Evolutionary conservation across 2,797 vertebrate genomes (phyloP), one percentile per base, ranked within the genome.

Genomic region (Acanthopagrus latus): DNA sequence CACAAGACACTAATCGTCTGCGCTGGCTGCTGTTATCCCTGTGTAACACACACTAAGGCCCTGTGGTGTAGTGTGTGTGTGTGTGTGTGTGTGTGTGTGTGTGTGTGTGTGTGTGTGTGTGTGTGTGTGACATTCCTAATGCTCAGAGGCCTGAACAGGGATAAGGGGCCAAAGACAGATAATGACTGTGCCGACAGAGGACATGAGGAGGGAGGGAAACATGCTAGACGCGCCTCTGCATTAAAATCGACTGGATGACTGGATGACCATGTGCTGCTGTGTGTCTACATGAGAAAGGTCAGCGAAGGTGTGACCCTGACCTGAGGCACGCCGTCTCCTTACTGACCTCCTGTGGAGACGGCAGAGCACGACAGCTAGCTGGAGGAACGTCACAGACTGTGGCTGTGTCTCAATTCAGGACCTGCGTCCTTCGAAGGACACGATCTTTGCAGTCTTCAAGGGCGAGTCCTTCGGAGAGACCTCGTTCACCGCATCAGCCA

Each of bases 261-360:
- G 13, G 11, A 43, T 9, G 29, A 29, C 29, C 29, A 2, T 11
- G 5, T 16, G 29, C 50, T n/a, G 0, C 21, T 20, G 16, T 13
- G 2, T 12, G 65, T 6, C 17, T 11, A 29, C 51, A 69, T 4
- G 41, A 50, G 33, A 81, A 71, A 81, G 81, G 80, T 87, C 82
- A 77, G n/a, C 21, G 60, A 66, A 21, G 5, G 50, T 52, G 41
- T 74, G 79, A 89, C 83, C 83, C 74, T 2, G 74, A 79, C 74
- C 76, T 38, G 50, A 4, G 38, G 13, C n/a, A 11, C 5, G n/a
- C 8, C n/a, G 66, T 48, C 86, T 85, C 83, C 78, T 21, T 89
- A 33, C 87, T 83, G 90, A 60, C 88, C 88, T 80, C 91, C 76
- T 85, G 90, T 93, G 92, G 93, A 89, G 50, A 11, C 38, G 2